phyloP scores from a whole-genome alignment of 2,113 vertebrate genomes.

The Numenius arquata region DNA sequence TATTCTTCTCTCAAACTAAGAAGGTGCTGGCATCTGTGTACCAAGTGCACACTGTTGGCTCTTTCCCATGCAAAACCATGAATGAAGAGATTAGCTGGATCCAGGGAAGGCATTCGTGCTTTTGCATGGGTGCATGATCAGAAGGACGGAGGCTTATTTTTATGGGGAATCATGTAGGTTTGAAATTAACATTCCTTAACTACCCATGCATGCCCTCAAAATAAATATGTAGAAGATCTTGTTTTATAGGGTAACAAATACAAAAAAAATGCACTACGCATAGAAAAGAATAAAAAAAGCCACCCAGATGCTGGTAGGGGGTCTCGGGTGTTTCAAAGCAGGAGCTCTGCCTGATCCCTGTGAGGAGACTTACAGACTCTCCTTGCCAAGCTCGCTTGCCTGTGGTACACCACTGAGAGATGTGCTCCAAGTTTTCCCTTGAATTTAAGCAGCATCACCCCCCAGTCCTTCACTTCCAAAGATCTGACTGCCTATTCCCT shows the following conservation, averaged over 20 bases:
- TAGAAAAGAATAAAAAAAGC: not conserved
- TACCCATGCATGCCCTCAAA: not conserved
- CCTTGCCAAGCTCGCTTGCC: not conserved
- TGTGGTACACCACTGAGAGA: not conserved
- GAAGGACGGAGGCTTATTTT: not conserved
- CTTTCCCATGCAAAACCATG: not conserved
- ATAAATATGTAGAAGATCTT: not conserved
- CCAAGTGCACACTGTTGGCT: not conserved
- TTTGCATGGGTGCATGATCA: not conserved
- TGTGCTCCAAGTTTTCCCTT: not conserved
- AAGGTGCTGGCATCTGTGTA: not conserved
- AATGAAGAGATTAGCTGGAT: not conserved
- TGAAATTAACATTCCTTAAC: not conserved
- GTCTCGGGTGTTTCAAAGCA: not conserved
- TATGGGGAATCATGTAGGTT: not conserved
- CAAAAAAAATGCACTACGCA: rapidly evolving
- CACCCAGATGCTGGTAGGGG: rapidly evolving
- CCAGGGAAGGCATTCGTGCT: not conserved
- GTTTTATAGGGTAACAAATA: not conserved
- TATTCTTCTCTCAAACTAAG: not conserved
- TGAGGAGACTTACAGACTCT: not conserved
- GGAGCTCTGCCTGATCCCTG: not conserved
- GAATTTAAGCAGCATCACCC: not conserved
- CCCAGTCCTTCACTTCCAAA: not conserved
- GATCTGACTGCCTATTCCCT: not conserved